Evolutionary conservation across 2,797 vertebrate species (phyloP), one percentile per base, ranked within the genome.

Genomic region (Furcifer pardalis): DNA sequence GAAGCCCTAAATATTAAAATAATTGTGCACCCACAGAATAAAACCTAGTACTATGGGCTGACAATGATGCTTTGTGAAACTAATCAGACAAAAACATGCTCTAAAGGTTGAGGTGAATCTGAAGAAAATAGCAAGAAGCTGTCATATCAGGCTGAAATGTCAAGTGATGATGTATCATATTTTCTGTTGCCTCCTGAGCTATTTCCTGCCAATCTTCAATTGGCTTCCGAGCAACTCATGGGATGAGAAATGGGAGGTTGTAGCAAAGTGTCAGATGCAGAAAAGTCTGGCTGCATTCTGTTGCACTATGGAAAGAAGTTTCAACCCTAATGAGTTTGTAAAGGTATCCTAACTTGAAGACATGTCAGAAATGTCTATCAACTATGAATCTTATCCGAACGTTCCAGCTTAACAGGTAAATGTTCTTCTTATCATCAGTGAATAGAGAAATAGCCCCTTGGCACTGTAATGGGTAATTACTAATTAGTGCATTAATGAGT

Each of bases 281-380:
- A 77, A 69, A 84, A 87, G 72, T 35, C 82, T 63, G 63, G 65
- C 63, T 76, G 56, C 44, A 1, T 77, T 52, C 30, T 46, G 30
- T 37, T 81, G 32, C 65, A 32, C 56, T 69, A 71, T 80, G n/a
- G 73, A 79, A 83, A 83, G 25, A 56, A 69, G 40, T 75, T 68
- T 42, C 52, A 76, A 52, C 63, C 63, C 72, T 84, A 87, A 75
- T 83, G 72, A 76, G 35, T 83, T 69, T 83, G 63, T 40, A 60
- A 80, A 60, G 19, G 32, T 75, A 32, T 74, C 37, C 30, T 62
- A 37, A 65, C 44, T n/a, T 75, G 35, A 23, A 40, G 27, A 59
- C 49, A 75, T 83, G 71, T 73, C 52, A 79, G 52, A 37, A 56
- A 35, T 59, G 74, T 37, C 62, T 62, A 60, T 83, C 30, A 37